Percentiles rank a stretch among this genome's conserved stretches.
phyloP scores from a whole-genome alignment of 2,113 vertebrate genomes.

The Pyrgilauda ruficollis region DNA sequence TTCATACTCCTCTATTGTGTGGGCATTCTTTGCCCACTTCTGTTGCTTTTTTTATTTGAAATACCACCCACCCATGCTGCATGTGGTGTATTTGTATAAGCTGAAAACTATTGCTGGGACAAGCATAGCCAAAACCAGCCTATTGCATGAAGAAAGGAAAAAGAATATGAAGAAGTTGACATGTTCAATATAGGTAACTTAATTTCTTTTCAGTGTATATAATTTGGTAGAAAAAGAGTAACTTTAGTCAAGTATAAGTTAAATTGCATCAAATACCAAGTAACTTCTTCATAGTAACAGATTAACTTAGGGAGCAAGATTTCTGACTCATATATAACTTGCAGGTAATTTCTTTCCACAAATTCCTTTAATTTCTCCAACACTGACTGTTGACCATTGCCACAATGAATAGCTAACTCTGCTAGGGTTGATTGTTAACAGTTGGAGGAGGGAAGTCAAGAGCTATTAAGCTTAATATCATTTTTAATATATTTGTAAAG shows the following conservation, averaged over 20 bases:
- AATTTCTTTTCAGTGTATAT: not conserved
- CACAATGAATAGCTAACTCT: not conserved
- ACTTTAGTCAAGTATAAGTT: not conserved
- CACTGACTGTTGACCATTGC: fast-evolving
- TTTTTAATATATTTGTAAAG: not conserved
- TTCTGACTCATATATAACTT: not conserved
- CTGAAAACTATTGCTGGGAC: not conserved
- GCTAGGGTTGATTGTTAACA: not conserved
- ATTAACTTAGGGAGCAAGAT: not conserved
- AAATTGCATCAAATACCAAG: not conserved
- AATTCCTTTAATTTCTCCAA: not conserved
- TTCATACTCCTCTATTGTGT: not conserved
- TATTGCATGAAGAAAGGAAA: not conserved
- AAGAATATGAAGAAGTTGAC: not conserved
- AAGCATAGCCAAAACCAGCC: not conserved
- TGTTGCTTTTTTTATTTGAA: not conserved
- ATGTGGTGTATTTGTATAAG: not conserved
- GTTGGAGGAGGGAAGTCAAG: not conserved
- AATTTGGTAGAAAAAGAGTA: not conserved
- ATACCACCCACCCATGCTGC: not conserved
- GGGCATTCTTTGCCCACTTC: not conserved
- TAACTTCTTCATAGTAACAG: not conserved
- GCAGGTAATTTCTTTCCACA: not conserved
- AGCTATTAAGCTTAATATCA: not conserved
- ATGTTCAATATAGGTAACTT: not conserved